Evolutionary conservation across 2,113 vertebrate species (phyloP).

Genomic region (Sinocyclocheilus rhinocerous): DNA sequence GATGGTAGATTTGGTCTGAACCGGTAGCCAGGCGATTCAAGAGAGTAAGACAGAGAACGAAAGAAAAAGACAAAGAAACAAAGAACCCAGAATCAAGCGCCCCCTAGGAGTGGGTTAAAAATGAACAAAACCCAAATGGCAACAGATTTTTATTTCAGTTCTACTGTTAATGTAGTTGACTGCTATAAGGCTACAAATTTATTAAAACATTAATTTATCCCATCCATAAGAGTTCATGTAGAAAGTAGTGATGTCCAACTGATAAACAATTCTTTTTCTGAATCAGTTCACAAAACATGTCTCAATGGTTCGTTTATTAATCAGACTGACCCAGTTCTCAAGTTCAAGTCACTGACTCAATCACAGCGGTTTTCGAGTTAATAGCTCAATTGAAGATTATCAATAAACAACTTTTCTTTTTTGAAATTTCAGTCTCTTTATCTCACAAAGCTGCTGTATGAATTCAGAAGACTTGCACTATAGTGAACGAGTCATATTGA

Average conservation of each 20-base stretch:
- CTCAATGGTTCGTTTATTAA: not conserved
- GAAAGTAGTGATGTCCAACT: not conserved
- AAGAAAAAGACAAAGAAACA: not conserved
- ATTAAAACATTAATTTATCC: not conserved
- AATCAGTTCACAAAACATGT: not conserved
- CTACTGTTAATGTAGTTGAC: not conserved
- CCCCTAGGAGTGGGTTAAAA: not conserved
- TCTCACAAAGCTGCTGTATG: not conserved
- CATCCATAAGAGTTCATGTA: not conserved
- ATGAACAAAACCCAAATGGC: not conserved
- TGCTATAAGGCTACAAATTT: not conserved
- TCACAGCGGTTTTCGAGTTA: not conserved
- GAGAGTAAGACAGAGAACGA: constrained; percentile 2
- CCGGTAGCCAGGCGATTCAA: not conserved
- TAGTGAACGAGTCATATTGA: not conserved
- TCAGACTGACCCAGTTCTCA: not conserved
- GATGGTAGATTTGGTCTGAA: constrained; percentile 26
- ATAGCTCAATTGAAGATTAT: not conserved
- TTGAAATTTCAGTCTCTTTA: not conserved
- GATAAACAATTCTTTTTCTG: not conserved
- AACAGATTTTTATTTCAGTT: not conserved
- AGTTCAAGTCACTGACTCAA: not conserved
- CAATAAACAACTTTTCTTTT: not conserved
- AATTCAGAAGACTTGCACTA: not conserved
- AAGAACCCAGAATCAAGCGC: not conserved